phyloP scores from a whole-genome alignment of 2,797 vertebrate genomes.

The Micromesistius poutassou region DNA sequence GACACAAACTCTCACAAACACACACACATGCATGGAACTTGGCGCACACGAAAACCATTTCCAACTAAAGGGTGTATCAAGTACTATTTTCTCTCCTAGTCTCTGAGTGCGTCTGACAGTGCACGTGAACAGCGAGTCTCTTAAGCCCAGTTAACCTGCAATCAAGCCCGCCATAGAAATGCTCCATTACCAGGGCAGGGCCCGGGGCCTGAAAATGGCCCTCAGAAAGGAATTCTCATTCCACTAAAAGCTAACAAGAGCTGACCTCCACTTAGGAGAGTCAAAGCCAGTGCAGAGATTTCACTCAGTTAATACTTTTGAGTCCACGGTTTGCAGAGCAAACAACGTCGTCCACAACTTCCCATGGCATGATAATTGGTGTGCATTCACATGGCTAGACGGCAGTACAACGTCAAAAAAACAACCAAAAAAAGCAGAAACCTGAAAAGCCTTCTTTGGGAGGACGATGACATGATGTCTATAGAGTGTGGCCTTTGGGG shows the following conservation, averaged over 20 bases:
- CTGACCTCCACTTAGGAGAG: slow-evolving; percentile 16
- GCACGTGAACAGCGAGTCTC: slow-evolving; percentile 25
- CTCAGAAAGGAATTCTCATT: slow-evolving; percentile 5
- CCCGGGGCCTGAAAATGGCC: slow-evolving; percentile 2
- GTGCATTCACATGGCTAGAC: slow-evolving; percentile 24
- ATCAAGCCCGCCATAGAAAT: slow-evolving; percentile 25
- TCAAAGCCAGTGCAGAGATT: slow-evolving; percentile 12
- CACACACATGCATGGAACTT: slow-evolving; percentile 24
- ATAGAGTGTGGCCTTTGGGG: slow-evolving; percentile 29
- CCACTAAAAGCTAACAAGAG: slow-evolving; percentile 12
- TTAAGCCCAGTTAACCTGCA: slow-evolving; percentile 35
- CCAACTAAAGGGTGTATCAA: slow-evolving; percentile 32
- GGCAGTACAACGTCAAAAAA: slow-evolving; percentile 23
- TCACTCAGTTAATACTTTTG: slow-evolving; percentile 22
- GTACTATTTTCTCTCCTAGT: slow-evolving; percentile 40
- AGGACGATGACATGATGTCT: slow-evolving; percentile 37
- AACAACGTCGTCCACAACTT: slow-evolving; percentile 37
- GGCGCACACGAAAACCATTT: slow-evolving; percentile 34
- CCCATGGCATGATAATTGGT: slow-evolving; percentile 42
- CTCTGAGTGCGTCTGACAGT: slow-evolving; percentile 28
- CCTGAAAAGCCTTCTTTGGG: background rate
- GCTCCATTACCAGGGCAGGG: background rate
- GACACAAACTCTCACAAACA: background rate
- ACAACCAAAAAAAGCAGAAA: background rate
- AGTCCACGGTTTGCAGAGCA: slow-evolving; percentile 31